A percentile compares a stretch with the other conserved stretches of the same genome.
Evolutionary conservation across 2,888 invertebrate genomes (phyloP).

Genomic region (Leptinotarsa rubiginosa): DNA sequence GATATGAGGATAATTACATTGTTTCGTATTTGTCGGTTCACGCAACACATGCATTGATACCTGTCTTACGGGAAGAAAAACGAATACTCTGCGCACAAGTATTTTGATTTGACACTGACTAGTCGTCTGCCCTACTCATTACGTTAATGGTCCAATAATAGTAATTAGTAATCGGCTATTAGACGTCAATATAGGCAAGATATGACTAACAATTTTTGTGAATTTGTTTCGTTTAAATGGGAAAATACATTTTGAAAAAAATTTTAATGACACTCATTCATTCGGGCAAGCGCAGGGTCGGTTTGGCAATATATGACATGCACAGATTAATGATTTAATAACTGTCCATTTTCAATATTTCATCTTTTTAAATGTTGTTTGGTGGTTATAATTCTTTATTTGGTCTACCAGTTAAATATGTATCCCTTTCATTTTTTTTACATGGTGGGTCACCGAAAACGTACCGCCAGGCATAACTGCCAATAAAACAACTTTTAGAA

Average conservation of each 20-base stretch:
- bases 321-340: background rate
- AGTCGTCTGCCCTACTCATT: constrained; percentile 28
- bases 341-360: no score
- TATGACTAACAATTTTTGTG: constrained; percentile 9
- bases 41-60: constrained; percentile 1
- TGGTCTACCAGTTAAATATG: no score
- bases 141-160: constrained; percentile 26
- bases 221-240: constrained; percentile 27
- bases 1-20: constrained; percentile 22
- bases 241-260: constrained; percentile 30
- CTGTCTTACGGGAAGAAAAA: constrained; percentile 11
- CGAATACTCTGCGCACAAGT: constrained; percentile 19
- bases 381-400: no score
- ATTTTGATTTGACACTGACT: constrained; percentile 22
- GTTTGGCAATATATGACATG: background rate
- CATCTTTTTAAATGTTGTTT: no score
- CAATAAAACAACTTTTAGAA: no score
- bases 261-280: background rate
- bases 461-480: no score
- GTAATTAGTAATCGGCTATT: constrained; percentile 22
- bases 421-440: no score
- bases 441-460: no score
- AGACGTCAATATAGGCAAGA: background rate
- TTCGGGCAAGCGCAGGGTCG: background rate
- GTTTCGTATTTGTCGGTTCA: constrained; percentile 11